These are phyloP conservation scores for Nomada fucata DNA, from an alignment of 2,888 invertebrate genomes.

Conservation along the genomic window DNA sequence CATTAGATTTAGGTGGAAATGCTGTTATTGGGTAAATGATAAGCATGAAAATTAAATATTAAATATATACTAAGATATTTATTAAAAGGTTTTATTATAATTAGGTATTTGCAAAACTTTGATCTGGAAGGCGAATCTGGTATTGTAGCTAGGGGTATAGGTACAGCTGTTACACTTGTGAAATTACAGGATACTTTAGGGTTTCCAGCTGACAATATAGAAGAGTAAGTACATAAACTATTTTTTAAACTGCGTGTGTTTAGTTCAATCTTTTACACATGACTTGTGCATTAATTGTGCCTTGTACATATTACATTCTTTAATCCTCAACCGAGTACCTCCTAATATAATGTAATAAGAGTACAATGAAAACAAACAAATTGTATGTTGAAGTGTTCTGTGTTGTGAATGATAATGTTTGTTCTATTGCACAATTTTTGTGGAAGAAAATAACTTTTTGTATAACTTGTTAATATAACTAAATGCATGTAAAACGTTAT, in stretches of 20 bases:
- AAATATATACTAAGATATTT: not conserved
- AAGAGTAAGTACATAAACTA: conserved; percentile 86
- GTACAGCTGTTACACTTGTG: conserved; percentile 92
- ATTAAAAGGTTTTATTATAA: not conserved
- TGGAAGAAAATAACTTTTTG: conserved; percentile 9
- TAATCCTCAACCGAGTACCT: conserved; percentile 4
- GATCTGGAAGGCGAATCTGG: conserved; percentile 99
- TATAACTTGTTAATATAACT: conserved; percentile 38
- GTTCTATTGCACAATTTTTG: not conserved
- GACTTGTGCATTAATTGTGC: conserved; percentile 28
- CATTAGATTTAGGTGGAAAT: conserved; percentile 96
- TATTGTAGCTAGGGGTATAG: conserved; percentile 97
- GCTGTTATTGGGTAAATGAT: conserved; percentile 92
- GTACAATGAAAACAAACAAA: not conserved
- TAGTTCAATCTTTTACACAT: conserved; percentile 6
- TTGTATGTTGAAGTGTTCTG: conserved; percentile 41
- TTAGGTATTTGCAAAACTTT: conserved; percentile 95
- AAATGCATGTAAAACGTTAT: conserved; percentile 33
- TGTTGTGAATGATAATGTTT: conserved; percentile 55
- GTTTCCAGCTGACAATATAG: conserved; percentile 83
- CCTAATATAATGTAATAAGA: conserved; percentile 3
- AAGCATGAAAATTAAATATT: not conserved
- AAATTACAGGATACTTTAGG: conserved; percentile 85
- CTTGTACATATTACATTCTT: conserved; percentile 11
- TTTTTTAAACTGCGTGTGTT: not conserved